Evolutionary conservation across 2,113 vertebrate species (phyloP).

Genomic region (Eptatretus burgeri): DNA sequence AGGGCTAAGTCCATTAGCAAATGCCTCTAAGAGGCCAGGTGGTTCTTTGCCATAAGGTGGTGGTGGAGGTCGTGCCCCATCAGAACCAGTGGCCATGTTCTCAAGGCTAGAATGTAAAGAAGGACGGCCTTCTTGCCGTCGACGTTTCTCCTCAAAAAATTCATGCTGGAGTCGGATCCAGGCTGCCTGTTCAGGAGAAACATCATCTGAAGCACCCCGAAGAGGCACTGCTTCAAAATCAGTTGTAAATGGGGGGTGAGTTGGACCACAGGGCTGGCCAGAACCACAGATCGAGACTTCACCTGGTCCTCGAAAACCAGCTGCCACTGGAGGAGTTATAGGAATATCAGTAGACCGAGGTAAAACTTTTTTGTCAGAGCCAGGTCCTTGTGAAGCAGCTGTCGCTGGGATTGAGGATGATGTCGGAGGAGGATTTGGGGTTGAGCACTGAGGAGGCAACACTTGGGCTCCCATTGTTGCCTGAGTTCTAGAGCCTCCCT

Average conservation of each 20-base stretch:
- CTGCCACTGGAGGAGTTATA: neutral
- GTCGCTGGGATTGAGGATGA: neutral
- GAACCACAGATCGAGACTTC: neutral
- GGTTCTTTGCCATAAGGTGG: neutral
- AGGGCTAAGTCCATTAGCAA: too few relatives aligned
- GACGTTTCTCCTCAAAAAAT: slow-evolving; percentile 84
- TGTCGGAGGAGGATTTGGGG: neutral
- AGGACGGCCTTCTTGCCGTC: slow-evolving; percentile 60
- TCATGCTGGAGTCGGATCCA: slow-evolving; percentile 96
- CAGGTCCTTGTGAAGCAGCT: slow-evolving; percentile 55
- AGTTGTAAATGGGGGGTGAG: neutral
- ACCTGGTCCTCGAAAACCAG: neutral
- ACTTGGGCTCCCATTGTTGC: neutral
- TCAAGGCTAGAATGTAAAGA: slow-evolving; percentile 13
- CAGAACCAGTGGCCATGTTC: neutral
- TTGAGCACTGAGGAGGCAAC: neutral
- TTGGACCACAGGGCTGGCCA: too few relatives aligned
- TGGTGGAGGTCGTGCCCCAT: neutral
- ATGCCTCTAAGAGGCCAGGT: neutral
- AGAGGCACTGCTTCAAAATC: slow-evolving; percentile 11
- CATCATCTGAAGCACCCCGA: slow-evolving; percentile 60
- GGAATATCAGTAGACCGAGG: neutral
- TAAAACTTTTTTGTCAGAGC: slow-evolving; percentile 75
- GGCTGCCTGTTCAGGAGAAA: slow-evolving; percentile 89
- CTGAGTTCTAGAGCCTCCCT: slow-evolving; percentile 11